Base-by-base conservation (phyloP, 2,888 invertebrate genomes). In the Rhagophthalmus giganteus region DNA sequence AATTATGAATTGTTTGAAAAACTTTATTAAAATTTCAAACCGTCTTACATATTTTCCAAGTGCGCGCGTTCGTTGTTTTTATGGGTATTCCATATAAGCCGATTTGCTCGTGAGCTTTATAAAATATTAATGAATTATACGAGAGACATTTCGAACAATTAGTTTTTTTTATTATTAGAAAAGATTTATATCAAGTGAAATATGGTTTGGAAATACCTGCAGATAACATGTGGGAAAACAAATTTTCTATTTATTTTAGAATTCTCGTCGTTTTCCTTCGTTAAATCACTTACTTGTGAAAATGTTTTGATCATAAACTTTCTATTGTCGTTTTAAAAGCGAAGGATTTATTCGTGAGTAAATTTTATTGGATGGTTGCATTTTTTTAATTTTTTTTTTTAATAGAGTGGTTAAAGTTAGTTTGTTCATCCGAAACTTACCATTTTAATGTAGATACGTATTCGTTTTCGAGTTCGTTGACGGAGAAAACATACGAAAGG, bases 1-100 rank as follows among this genome's bases (percentile, higher is more conserved):
- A 52, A 52, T 52, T 52, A 52, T 52, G 52, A 52, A 52, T 52
- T 46, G 46, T 37, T 40, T 41, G 35, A 52, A 52, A 52, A 52
- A 52, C 30, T 16, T 25, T 31, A 52, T 41, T 46, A 40, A 52
- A 48, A 47, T 52, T 52, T 52, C 31, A 47, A 41, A 40, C 28
- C 10, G 12, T 11, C 25, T 26, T 45, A 31, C 20, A 13, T 28
- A 31, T 39, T 33, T 47, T 34, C 24, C 32, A 24, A 20, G 15
- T 11, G 9, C 27, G 14, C 27, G 15, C 12, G 11, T 34, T 26
- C 6, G 14, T 38, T 26, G 27, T 28, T 33, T 41, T 10, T 41
- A 30, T 13, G 25, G 13, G 44, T 24, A 45, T 25, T 31, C 52
- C 52, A 37, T 52, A 52, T 46, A 52, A 46, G 52, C 30, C 30